phyloP scores from a whole-genome alignment of 2,888 invertebrate genomes.

The Ophion slaviceki region DNA sequence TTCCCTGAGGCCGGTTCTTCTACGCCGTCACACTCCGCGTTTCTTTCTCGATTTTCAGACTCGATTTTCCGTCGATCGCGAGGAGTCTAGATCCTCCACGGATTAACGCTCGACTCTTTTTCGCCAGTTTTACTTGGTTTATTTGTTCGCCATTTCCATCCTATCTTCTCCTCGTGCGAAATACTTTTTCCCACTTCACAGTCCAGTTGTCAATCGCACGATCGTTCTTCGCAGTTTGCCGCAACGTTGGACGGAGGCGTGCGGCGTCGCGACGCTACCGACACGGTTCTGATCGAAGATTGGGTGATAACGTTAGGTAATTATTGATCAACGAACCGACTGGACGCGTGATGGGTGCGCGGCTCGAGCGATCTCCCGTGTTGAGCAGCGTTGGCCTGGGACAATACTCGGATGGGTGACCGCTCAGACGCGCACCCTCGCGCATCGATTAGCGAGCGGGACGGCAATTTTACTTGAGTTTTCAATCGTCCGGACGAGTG shows the following conservation, averaged over 20 bases:
- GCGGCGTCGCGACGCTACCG: not conserved
- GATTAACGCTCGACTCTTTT: slow-evolving; percentile 24
- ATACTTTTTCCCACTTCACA: slow-evolving; percentile 31
- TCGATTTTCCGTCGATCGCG: not conserved
- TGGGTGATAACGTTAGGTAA: not conserved
- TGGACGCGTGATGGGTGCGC: too few relatives aligned
- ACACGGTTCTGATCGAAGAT: slow-evolving; percentile 8
- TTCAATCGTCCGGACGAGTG: too few relatives aligned
- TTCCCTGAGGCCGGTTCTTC: not conserved
- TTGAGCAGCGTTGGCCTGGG: too few relatives aligned
- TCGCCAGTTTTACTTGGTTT: not conserved
- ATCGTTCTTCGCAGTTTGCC: slow-evolving; percentile 13
- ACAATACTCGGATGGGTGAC: too few relatives aligned
- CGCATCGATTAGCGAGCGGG: too few relatives aligned
- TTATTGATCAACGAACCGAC: not conserved
- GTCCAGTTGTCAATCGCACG: slow-evolving; percentile 45
- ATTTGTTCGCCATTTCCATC: not conserved
- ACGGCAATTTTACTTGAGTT: too few relatives aligned
- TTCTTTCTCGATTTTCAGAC: slow-evolving; percentile 1
- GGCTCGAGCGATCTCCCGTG: too few relatives aligned
- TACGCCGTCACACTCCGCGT: not conserved
- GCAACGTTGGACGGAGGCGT: not conserved
- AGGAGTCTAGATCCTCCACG: slow-evolving; percentile 9
- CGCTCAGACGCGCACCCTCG: too few relatives aligned
- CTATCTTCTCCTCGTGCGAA: not conserved